Base-by-base conservation (phyloP, 2,113 vertebrate genomes). In the Halichoeres trimaculatus region DNA sequence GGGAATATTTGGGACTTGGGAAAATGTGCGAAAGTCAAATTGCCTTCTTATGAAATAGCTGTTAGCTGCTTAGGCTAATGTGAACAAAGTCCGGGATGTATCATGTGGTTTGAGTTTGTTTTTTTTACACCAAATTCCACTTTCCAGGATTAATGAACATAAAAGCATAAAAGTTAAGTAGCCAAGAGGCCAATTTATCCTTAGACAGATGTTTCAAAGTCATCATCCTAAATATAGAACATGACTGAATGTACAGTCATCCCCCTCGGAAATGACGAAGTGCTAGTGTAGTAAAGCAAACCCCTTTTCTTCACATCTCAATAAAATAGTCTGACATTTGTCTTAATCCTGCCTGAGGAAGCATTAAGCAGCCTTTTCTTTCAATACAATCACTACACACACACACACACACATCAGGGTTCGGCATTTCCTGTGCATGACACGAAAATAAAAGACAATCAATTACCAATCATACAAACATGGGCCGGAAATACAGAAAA, bases 401-500 rank as follows among this genome's bases (percentile, higher is more conserved):
- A 58, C 14, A 61, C 43, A 45, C 16, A 45, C n/a, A n/a, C 40
- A 4, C 0, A 45, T 6, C 9, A 40, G 8, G 3, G 38, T 40
- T 40, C 9, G 9, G 38, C 38, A 40, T 12, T 40, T 40, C 38
- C 38, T 40, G 38, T 40, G 38, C 38, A 40, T 40, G 38, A 40
- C 38, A 40, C 38, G 9, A 40, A 40, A 40, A 40, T 16, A 45
- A 2, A 20, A 48, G 19, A 48, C 17, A 48, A 48, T n/a, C 45
- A 48, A 48, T 48, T n/a, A 48, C 19, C 45, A 48, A 20, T 48
- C 51, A 67, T 4, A 40, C 70, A 80, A 58, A 76, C 64, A 64
- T 75, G 62, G 59, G 55, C 62, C 62, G 70, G 26, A 34, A 51
- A 70, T 1, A 19, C 17, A 36, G 10, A 17, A 66, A 67, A 83